A percentile compares a stretch with the other conserved stretches of the same genome.
Conservation (phyloP, 92 coral and sea anemone genomes). For the Parazoanthus atlanticus region DNA sequence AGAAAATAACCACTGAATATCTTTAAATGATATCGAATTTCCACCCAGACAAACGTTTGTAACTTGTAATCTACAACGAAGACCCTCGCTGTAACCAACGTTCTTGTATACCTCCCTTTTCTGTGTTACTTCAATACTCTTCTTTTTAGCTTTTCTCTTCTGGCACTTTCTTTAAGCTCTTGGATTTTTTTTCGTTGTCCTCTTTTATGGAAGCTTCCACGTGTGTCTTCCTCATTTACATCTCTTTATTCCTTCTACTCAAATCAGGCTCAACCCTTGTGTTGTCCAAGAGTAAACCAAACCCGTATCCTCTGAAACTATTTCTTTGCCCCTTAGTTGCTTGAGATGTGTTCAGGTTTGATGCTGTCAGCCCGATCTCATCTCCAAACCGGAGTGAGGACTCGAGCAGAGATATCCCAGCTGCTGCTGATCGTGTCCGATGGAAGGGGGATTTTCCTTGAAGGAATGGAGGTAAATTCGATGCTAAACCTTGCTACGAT, state of each 20-base stretch:
- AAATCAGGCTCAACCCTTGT: not conserved
- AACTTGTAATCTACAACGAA: too few relatives aligned
- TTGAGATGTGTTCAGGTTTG: slow-evolving; percentile 78
- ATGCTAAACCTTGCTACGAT: not conserved
- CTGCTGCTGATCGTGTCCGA: slow-evolving; percentile 93
- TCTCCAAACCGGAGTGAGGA: slow-evolving; percentile 64
- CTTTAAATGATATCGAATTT: too few relatives aligned
- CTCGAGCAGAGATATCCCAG: slow-evolving; percentile 79
- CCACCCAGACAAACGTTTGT: too few relatives aligned
- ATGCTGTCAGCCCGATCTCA: slow-evolving; percentile 91
- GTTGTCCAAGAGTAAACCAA: not conserved
- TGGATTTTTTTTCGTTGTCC: too few relatives aligned
- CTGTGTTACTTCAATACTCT: too few relatives aligned
- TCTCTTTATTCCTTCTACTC: not conserved
- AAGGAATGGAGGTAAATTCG: slow-evolving; percentile 88
- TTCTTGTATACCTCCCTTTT: too few relatives aligned
- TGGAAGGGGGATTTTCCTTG: slow-evolving; percentile 97
- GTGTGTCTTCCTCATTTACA: not conserved
- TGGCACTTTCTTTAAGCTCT: too few relatives aligned
- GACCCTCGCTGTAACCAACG: too few relatives aligned
- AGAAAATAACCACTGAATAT: too few relatives aligned
- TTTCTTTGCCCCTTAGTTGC: slow-evolving; percentile 56
- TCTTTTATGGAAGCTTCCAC: not conserved
- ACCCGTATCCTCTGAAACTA: not conserved
- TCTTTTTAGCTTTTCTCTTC: too few relatives aligned